phyloP scores from a whole-genome alignment of 2,888 invertebrate genomes.

The Nycteola revayana region DNA sequence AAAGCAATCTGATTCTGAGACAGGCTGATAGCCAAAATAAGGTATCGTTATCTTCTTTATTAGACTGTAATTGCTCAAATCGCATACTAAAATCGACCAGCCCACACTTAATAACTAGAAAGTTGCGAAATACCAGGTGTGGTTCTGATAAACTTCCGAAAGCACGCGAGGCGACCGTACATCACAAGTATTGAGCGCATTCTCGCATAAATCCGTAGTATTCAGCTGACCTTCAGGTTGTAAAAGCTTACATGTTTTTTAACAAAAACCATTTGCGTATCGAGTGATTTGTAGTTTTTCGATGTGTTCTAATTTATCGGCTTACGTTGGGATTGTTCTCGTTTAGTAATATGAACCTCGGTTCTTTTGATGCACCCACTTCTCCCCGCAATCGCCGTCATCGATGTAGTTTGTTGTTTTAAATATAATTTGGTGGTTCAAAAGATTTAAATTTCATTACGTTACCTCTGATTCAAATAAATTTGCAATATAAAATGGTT shows the following conservation, averaged over 20 bases:
- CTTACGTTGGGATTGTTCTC: conserved; percentile 31
- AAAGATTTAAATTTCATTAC: no score
- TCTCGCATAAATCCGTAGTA: no score
- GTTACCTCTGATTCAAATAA: no score
- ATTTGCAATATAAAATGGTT: no score
- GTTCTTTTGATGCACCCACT: conserved; percentile 32
- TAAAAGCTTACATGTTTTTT: conserved; percentile 32
- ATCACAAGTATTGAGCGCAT: conserved; percentile 39
- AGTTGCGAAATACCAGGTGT: conserved; percentile 50
- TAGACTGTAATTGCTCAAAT: conserved; percentile 23
- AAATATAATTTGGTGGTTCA: background rate
- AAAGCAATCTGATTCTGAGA: no score
- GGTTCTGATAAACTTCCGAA: conserved; percentile 44
- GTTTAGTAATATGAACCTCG: conserved; percentile 23
- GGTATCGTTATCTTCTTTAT: conserved; percentile 22
- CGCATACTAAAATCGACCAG: conserved; percentile 12
- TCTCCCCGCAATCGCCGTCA: conserved; percentile 26
- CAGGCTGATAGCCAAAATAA: conserved; percentile 4
- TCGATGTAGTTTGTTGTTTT: conserved; percentile 16
- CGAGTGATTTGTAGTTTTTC: conserved; percentile 35
- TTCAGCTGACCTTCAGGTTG: conserved; percentile 27
- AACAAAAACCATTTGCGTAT: conserved; percentile 36
- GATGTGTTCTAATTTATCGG: conserved; percentile 31
- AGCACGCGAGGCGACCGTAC: conserved; percentile 56
- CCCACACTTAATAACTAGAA: conserved; percentile 36